Evolutionary conservation across 2,888 invertebrate genomes (phyloP).

Genomic region (Tachina lurida): DNA sequence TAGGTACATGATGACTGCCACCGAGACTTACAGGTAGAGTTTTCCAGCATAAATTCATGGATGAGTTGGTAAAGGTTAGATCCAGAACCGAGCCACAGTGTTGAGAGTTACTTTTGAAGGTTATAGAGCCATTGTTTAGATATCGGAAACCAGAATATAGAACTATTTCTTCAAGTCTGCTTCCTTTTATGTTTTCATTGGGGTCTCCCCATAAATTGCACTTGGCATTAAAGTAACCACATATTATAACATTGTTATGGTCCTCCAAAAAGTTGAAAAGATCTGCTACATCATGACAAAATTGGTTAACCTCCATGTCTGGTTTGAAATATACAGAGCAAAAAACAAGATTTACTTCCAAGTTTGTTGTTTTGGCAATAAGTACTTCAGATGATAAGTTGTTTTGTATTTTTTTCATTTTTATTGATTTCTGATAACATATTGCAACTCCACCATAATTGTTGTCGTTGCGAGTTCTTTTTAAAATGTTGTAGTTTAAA

Average conservation of each 20-base stretch:
- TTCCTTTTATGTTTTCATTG: too few relatives aligned
- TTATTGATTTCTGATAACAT: constrained; percentile 9
- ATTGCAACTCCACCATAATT: constrained; percentile 17
- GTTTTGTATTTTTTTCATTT: neutral
- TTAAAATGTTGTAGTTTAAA: too few relatives aligned
- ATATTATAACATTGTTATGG: neutral
- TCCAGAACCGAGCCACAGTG: constrained; percentile 10
- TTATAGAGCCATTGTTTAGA: neutral
- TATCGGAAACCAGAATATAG: neutral
- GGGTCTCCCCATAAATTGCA: neutral
- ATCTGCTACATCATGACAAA: neutral
- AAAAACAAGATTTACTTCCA: neutral
- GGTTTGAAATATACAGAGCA: constrained; percentile 15
- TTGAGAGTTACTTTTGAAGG: neutral
- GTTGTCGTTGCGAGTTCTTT: neutral
- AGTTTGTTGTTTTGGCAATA: neutral
- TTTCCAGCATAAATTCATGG: neutral
- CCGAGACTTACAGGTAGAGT: constrained; percentile 16
- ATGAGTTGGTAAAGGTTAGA: constrained; percentile 2
- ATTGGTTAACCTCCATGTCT: neutral
- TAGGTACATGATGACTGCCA: constrained; percentile 50
- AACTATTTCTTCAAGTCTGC: neutral
- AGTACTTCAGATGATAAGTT: neutral
- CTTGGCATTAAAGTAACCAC: constrained; percentile 17
- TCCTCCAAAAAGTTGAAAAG: constrained; percentile 4